Evolutionary conservation across 2,797 vertebrate genomes (phyloP), one percentile per base, ranked within the genome.

Genomic region (Lophius americanus): DNA sequence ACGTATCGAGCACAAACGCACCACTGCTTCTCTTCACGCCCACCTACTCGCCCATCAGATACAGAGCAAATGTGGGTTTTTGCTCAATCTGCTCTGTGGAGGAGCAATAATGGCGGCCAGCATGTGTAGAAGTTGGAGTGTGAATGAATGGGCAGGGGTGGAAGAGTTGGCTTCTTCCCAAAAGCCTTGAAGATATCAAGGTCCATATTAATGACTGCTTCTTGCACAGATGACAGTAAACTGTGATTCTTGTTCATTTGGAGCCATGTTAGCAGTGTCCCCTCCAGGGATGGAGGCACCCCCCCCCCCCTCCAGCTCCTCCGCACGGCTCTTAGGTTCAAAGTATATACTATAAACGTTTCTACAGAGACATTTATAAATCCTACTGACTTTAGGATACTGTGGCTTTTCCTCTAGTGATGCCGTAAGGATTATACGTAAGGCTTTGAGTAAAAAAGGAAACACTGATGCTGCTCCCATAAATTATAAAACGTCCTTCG

Each of bases 1-100:
- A 59, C 35, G n/a, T 73, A 78, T 46, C 46, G 54, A 65, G 48
- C 48, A 69, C 68, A 57, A 71, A 83, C 38, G 51, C 64, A 71
- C 72, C 74, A 57, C 41, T 56, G 77, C 47, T 51, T 66, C 62
- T 14, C 51, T 76, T 63, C 63, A 36, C 42, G 39, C n/a, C 14
- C n/a, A 39, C 9, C 41, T 51, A 54, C 57, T 70, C 56, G 39
- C 39, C 48, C 65, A 47, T 10, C 55, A 23, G 23, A 23, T 23
- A 23, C 23, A 23, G 23, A 23, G 23, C 23, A 23, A 23, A 23
- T 23, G 23, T 23, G 23, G 23, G 23, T 23, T 23, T 23, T 23
- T 23, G 23, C 23, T 23, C 23, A 23, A 23, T 23, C 42, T 51
- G 60, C 53, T 61, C 44, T 55, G 67, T 12, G 53, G 8, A 67